These are phyloP conservation scores for Amniataba percoides DNA, from an alignment of 2,797 vertebrate species.

Conservation along the genomic window DNA sequence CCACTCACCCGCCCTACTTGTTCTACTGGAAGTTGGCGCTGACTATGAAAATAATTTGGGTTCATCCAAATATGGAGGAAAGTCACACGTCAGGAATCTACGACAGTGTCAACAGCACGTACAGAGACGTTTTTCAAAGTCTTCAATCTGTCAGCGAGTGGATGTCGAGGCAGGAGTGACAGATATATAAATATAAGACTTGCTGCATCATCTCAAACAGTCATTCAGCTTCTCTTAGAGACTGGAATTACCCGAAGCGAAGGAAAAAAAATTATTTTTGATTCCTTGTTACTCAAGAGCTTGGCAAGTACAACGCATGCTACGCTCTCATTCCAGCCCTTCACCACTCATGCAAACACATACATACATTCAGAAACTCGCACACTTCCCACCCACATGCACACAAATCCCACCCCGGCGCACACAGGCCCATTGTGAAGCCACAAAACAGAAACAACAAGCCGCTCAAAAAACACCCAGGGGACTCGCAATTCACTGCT, in stretches of 20 bases:
- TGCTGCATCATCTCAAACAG: constrained; percentile 38
- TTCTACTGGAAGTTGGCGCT: background rate
- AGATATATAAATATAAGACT: constrained; percentile 8
- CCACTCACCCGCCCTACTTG: background rate
- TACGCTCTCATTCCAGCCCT: constrained; percentile 54
- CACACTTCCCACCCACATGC: constrained; percentile 69
- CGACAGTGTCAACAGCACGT: background rate
- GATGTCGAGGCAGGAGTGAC: background rate
- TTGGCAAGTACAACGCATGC: constrained; percentile 42
- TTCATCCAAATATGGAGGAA: background rate
- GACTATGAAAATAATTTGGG: constrained; percentile 22
- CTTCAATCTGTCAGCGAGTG: constrained; percentile 35
- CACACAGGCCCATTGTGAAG: constrained; percentile 77
- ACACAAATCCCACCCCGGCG: constrained; percentile 67
- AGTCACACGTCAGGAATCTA: constrained; percentile 6
- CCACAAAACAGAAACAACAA: constrained; percentile 82
- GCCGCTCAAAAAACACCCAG: constrained; percentile 81
- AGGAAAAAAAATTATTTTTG: constrained; percentile 36
- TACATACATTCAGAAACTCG: constrained; percentile 49
- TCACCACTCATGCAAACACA: constrained; percentile 48
- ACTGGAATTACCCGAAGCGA: constrained; percentile 63
- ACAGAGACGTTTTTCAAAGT: background rate
- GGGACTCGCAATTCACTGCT: constrained; percentile 83
- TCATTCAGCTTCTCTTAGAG: constrained; percentile 20
- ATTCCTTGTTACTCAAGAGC: constrained; percentile 67